Conservation (phyloP, 1,140 invertebrate genomes). For the Phthorimaea operculella region DNA sequence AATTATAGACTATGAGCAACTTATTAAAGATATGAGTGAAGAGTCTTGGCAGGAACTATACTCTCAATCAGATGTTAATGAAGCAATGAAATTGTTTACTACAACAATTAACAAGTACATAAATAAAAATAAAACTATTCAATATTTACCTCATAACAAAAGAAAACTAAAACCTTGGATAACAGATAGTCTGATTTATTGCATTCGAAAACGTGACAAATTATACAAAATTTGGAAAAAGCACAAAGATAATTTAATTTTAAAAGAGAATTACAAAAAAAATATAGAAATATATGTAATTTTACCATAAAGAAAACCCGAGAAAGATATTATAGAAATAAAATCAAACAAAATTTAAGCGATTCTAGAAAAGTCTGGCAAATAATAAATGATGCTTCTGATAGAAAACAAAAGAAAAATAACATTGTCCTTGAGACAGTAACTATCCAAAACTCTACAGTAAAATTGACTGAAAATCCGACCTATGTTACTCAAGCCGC, state of each 20-base stretch:
- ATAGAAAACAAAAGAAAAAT: too few species aligned
- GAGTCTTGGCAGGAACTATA: background rate
- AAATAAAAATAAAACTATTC: background rate
- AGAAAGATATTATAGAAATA: background rate
- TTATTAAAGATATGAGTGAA: background rate
- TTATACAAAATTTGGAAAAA: background rate
- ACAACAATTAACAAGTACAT: background rate
- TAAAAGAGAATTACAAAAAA: background rate
- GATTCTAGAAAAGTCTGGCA: background rate
- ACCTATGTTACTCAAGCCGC: background rate
- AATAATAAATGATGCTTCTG: too few species aligned
- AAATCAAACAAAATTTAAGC: background rate
- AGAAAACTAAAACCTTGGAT: background rate
- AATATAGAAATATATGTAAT: background rate
- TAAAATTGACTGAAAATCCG: background rate
- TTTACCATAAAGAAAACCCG: background rate
- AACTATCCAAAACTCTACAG: background rate
- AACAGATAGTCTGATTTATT: background rate
- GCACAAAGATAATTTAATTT: background rate
- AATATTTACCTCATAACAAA: background rate
- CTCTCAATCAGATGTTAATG: background rate
- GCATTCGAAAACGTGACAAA: background rate
- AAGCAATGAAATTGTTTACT: background rate
- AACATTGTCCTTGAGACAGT: background rate
- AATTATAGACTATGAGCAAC: background rate